phyloP scores from a whole-genome alignment of 2,797 vertebrate genomes.

The Pseudomugil tenellus region DNA sequence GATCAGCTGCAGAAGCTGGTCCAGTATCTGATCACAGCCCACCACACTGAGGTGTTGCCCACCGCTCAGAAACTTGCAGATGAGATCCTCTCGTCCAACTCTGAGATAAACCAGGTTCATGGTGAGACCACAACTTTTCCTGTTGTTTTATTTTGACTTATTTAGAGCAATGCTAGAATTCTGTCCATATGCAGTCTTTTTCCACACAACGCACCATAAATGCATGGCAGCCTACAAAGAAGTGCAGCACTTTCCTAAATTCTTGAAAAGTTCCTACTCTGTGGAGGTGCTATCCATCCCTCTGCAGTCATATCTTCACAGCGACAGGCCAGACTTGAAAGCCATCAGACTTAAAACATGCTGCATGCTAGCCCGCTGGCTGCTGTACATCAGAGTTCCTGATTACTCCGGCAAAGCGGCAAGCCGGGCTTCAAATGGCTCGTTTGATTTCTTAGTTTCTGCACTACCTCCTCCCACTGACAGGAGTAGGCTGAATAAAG shows the following conservation, averaged over 20 bases:
- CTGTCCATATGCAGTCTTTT: not conserved
- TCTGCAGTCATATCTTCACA: conserved; percentile 90
- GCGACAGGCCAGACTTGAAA: conserved; percentile 74
- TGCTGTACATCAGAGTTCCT: conserved; percentile 44
- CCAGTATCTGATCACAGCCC: conserved; percentile 98
- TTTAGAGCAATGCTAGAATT: not conserved
- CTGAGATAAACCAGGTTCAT: conserved; percentile 99
- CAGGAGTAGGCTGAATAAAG: conserved; percentile 33
- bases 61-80: conserved; percentile 98
- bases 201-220: conserved; percentile 9
- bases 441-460: conserved; percentile 58
- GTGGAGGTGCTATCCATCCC: conserved; percentile 88
- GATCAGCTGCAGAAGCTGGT: conserved; percentile 99
- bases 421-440: conserved; percentile 58
- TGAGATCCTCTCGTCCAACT: conserved; percentile 98
- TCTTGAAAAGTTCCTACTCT: conserved; percentile 78
- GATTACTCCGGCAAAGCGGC: conserved; percentile 51
- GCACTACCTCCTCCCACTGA: conserved; percentile 45
- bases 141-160: not conserved
- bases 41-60: conserved; percentile 98
- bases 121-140: conserved; percentile 82
- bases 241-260: conserved; percentile 3
- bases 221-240: conserved; percentile 7
- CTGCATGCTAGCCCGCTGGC: conserved; percentile 36
- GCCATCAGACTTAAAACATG: conserved; percentile 55